phyloP scores from a whole-genome alignment of 2,888 invertebrate genomes.

The Endotricha flammealis region DNA sequence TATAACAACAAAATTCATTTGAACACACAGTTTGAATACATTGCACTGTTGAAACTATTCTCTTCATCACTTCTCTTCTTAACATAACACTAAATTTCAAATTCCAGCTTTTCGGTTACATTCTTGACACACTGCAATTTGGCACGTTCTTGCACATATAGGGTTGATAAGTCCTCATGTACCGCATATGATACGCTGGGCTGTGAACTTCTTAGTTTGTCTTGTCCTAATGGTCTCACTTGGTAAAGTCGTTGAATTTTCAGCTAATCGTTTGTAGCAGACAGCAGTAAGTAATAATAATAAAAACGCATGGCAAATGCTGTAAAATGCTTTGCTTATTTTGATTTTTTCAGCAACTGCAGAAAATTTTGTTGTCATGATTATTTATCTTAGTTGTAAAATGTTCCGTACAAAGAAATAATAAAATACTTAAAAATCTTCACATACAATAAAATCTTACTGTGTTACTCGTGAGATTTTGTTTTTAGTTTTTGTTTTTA shows the following conservation, averaged over 20 bases:
- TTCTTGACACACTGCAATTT: constrained; percentile 16
- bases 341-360: constrained; percentile 16
- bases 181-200: no score
- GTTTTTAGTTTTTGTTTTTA: no score
- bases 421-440: no score
- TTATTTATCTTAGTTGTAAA: no score
- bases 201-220: no score
- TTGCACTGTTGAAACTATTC: constrained; percentile 3
- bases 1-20: constrained; percentile 34
- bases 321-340: constrained; percentile 43
- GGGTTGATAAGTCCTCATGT: no score
- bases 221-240: constrained; percentile 32
- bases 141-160: no score
- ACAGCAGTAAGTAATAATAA: constrained; percentile 23
- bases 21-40: constrained; percentile 10
- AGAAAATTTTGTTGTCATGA: no score
- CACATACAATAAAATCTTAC: no score
- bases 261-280: constrained; percentile 13
- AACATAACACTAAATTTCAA: constrained; percentile 32
- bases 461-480: no score
- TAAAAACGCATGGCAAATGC: constrained; percentile 38
- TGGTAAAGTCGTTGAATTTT: constrained; percentile 21
- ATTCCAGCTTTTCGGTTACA: constrained; percentile 18
- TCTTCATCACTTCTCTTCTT: constrained; percentile 18
- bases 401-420: no score